Conservation (phyloP, 2,113 vertebrate genomes). For the Archilochus colubris region DNA sequence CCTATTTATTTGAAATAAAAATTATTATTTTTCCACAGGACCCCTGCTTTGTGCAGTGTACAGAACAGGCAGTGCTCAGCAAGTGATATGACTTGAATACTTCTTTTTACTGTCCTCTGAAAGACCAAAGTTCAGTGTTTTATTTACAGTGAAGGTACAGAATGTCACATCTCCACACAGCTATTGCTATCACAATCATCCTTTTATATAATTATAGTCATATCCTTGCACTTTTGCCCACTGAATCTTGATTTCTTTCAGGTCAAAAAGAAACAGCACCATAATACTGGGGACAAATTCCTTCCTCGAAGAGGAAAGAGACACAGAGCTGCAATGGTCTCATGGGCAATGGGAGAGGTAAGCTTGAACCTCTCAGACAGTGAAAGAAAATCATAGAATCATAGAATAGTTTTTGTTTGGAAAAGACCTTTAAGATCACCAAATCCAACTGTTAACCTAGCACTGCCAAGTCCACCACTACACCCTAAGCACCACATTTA, state of each 20-base stretch:
- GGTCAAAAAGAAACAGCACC: not conserved
- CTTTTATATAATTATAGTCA: not conserved
- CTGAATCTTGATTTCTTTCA: not conserved
- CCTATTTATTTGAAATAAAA: not conserved
- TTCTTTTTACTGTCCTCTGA: not conserved
- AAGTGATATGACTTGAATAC: not conserved
- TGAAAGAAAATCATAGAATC: not conserved
- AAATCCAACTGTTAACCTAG: no score
- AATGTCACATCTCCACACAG: not conserved
- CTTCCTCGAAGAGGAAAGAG: not conserved
- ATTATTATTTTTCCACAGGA: not conserved
- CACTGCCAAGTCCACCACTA: no score
- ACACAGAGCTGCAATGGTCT: not conserved
- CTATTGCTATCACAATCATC: not conserved
- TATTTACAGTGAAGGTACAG: not conserved
- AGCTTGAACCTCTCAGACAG: not conserved
- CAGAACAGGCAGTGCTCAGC: not conserved
- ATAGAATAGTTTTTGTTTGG: no score
- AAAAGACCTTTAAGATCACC: no score
- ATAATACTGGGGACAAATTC: not conserved
- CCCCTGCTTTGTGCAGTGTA: not conserved
- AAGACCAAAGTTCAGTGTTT: not conserved
- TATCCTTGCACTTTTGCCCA: not conserved
- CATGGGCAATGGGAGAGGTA: not conserved
- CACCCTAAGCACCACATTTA: no score